Conservation (phyloP, 64 coral and sea anemone species). For the Pocillopora verrucosa region DNA sequence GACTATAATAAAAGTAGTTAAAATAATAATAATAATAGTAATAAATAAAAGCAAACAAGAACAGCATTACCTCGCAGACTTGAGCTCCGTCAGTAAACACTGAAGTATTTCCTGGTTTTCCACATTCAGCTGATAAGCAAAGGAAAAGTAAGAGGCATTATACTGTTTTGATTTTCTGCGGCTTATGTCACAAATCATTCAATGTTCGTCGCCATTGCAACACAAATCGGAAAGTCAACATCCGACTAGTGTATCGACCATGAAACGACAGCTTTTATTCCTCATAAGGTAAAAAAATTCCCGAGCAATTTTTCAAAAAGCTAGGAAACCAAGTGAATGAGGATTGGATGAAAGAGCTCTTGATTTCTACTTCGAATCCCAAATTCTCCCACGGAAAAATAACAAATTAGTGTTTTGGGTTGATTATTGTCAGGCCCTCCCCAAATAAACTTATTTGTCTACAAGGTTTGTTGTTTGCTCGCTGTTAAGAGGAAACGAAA, state of each 20-base stretch:
- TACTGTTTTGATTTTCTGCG: background rate
- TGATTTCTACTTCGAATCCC: too few relatives aligned
- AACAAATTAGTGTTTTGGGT: too few relatives aligned
- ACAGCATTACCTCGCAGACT: conserved; percentile 3
- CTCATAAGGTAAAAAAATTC: conserved; percentile 9
- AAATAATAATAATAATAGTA: background rate
- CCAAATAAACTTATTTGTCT: too few relatives aligned
- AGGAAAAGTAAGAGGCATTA: background rate
- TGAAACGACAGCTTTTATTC: background rate
- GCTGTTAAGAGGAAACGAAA: too few relatives aligned
- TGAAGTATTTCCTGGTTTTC: conserved; percentile 10
- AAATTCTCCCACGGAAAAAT: too few relatives aligned
- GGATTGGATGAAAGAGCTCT: too few relatives aligned
- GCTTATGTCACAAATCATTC: background rate
- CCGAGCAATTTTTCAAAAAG: background rate
- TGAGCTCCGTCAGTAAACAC: conserved; percentile 31
- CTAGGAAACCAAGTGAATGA: conserved; percentile 28
- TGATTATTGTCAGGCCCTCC: too few relatives aligned
- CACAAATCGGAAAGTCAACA: background rate
- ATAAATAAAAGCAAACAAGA: background rate
- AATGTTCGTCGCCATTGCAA: conserved; percentile 8
- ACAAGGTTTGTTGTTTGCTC: too few relatives aligned
- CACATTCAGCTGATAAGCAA: conserved; percentile 10
- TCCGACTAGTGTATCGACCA: conserved; percentile 18
- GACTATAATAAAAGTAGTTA: too few relatives aligned